Evolutionary conservation across 1,140 invertebrate species (phyloP).

Genomic region (Nasonia giraulti): DNA sequence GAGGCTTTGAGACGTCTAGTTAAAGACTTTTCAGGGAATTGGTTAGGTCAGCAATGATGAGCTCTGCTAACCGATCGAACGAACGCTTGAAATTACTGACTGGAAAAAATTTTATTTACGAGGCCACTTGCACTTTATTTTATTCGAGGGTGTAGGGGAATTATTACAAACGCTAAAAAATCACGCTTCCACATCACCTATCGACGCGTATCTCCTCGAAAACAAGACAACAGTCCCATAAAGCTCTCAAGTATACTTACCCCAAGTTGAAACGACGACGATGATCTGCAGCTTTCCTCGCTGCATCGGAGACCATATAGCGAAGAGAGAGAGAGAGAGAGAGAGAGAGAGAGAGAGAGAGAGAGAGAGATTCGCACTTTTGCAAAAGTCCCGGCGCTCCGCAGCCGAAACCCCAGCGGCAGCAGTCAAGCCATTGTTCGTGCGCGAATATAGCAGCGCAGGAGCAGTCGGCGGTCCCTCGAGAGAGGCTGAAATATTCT

Average conservation of each 20-base stretch:
- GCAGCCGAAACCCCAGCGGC: background rate
- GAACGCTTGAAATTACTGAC: too few relatives aligned
- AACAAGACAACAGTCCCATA: background rate
- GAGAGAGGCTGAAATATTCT: slow-evolving; percentile 8
- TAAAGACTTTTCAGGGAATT: background rate
- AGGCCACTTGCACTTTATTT: too few relatives aligned
- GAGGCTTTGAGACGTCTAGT: background rate
- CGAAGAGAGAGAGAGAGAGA: too few relatives aligned
- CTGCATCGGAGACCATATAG: background rate
- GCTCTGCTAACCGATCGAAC: too few relatives aligned
- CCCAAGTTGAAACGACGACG: background rate
- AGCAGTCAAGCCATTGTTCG: background rate
- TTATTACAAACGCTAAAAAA: too few relatives aligned
- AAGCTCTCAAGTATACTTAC: background rate
- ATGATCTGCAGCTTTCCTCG: background rate
- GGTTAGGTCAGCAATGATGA: too few relatives aligned
- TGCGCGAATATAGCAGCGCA: background rate
- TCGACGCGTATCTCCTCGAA: too few relatives aligned
- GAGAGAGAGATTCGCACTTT: background rate
- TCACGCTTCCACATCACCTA: too few relatives aligned
- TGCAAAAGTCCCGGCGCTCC: background rate
- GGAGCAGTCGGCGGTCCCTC: background rate
- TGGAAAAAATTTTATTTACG: too few relatives aligned
- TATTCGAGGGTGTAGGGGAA: too few relatives aligned
- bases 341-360: too few relatives aligned